A percentile compares a stretch with the other conserved stretches of the same genome.
These are phyloP conservation scores for Philonicus albiceps DNA, from an alignment of 2,888 invertebrate species.

Conservation along the genomic window DNA sequence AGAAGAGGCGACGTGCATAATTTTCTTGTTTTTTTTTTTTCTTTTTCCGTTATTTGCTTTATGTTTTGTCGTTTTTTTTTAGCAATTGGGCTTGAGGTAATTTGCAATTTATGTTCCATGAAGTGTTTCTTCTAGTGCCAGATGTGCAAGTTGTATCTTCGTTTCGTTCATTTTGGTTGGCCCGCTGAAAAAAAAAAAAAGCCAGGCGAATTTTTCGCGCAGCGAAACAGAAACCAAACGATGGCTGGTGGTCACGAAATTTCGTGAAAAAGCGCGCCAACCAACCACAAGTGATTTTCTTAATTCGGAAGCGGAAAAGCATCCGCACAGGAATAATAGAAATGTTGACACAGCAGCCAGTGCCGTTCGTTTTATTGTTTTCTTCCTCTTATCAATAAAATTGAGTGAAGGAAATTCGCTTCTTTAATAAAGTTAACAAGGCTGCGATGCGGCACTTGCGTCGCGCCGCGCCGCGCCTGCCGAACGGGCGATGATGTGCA, in stretches of 20 bases:
- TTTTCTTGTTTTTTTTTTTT: background rate
- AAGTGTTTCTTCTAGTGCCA: background rate
- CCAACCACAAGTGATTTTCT: background rate
- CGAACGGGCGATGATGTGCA: background rate
- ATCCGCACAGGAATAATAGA: constrained; percentile 37
- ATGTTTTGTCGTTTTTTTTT: background rate
- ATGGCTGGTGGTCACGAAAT: background rate
- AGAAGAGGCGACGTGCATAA: background rate
- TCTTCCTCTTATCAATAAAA: constrained; percentile 24
- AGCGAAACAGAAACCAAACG: background rate
- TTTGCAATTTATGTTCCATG: background rate
- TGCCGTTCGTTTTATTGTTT: background rate
- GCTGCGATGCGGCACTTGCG: constrained; percentile 12
- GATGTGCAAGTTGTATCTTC: background rate
- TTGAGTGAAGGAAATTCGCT: constrained; percentile 23
- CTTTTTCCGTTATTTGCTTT: background rate
- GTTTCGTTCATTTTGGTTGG: background rate
- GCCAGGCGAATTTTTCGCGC: background rate
- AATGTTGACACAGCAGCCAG: constrained; percentile 3
- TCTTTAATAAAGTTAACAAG: constrained; percentile 36
- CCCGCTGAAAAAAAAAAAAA: background rate
- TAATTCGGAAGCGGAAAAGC: constrained; percentile 41
- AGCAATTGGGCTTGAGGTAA: background rate
- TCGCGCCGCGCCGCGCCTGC: background rate
- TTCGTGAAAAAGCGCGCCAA: background rate